Evolutionary conservation across 2,888 invertebrate genomes (phyloP).

Genomic region (Lycocerus yunnanus): DNA sequence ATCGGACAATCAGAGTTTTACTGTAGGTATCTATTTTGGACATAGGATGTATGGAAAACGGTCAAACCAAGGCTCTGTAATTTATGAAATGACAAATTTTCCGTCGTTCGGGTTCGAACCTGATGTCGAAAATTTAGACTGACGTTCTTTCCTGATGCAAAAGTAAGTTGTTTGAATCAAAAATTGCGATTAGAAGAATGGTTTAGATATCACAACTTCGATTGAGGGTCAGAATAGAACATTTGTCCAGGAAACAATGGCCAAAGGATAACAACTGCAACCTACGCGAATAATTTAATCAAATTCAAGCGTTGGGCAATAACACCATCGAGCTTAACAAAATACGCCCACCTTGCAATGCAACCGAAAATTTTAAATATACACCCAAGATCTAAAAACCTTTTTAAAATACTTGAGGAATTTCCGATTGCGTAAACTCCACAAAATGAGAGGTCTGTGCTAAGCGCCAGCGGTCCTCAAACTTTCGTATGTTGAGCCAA

Average conservation of each 20-base stretch:
- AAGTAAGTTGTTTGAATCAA: no score
- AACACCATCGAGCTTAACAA: neutral
- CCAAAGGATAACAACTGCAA: neutral
- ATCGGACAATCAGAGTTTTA: no score
- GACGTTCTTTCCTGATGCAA: no score
- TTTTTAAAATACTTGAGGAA: neutral
- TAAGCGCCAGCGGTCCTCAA: neutral
- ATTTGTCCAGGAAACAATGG: neutral
- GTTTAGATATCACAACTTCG: neutral
- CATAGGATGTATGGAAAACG: no score
- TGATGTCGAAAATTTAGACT: no score
- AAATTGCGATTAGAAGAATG: no score
- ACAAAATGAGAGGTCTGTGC: neutral
- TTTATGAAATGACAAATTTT: no score
- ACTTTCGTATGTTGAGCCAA: neutral
- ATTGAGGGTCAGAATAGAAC: neutral
- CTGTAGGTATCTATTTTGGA: no score
- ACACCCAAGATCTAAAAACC: neutral
- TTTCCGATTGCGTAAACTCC: neutral
- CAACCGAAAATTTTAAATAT: neutral
- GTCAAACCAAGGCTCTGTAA: no score
- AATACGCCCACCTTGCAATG: neutral
- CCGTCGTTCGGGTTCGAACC: no score
- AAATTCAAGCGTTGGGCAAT: neutral
- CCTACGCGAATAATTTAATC: neutral